phyloP scores from a whole-genome alignment of 2,113 vertebrate species.

The Acanthisitta chloris region DNA sequence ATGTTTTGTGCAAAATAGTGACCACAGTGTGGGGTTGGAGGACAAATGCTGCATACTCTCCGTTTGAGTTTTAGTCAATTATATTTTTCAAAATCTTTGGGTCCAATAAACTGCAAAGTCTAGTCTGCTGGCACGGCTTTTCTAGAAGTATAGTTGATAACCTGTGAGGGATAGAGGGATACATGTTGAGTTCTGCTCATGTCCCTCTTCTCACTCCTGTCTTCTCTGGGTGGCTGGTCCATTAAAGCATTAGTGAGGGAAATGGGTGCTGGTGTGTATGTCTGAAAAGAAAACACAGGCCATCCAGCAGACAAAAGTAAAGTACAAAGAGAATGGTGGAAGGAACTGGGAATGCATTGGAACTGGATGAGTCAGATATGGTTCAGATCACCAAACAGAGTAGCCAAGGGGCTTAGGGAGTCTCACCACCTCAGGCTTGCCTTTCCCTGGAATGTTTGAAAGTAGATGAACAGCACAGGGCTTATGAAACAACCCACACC shows the following conservation, averaged over 20 bases:
- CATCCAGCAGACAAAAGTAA: not conserved
- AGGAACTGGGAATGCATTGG: not conserved
- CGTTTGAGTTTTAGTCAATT: not conserved
- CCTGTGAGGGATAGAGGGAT: not conserved
- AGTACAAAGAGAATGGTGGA: not conserved
- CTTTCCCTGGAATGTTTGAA: not conserved
- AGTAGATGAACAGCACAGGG: not conserved
- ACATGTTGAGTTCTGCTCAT: not conserved
- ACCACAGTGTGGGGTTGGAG: not conserved
- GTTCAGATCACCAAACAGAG: not conserved
- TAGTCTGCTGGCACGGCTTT: not conserved
- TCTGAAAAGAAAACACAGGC: not conserved
- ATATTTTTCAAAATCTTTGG: not conserved
- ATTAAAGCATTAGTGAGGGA: not conserved
- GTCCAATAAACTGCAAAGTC: not conserved
- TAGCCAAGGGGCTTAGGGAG: not conserved
- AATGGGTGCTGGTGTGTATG: not conserved
- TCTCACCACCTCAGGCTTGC: not conserved
- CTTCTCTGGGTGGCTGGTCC: not conserved
- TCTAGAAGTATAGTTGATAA: not conserved
- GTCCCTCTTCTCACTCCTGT: not conserved
- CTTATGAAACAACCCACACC: not conserved
- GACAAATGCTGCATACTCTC: not conserved
- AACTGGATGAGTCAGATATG: fast-evolving
- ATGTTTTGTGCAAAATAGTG: not conserved